phyloP scores from a whole-genome alignment of 2,113 vertebrate species.

The Daubentonia madagascariensis region DNA sequence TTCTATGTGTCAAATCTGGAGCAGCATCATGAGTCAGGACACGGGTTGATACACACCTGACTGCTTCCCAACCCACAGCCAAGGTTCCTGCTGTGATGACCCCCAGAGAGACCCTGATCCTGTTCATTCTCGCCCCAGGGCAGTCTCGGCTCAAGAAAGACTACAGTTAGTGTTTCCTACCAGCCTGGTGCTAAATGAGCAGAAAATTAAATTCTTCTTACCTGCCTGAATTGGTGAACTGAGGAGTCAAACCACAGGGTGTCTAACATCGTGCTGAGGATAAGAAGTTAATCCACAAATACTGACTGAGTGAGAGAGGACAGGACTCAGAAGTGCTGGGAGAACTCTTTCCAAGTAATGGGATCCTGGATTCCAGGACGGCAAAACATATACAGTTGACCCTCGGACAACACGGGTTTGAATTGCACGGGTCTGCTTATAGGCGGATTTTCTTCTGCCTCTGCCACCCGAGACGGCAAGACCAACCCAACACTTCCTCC shows the following conservation, averaged over 20 bases:
- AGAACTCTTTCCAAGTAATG: not conserved
- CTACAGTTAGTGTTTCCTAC: not conserved
- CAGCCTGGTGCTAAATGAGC: not conserved
- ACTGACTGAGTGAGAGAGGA: not conserved
- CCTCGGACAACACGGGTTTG: not conserved
- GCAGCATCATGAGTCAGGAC: not conserved
- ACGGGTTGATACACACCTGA: rapidly evolving
- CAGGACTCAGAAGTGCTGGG: not conserved
- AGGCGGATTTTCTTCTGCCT: not conserved
- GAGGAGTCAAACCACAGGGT: not conserved
- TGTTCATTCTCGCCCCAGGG: not conserved
- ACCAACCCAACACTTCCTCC: not conserved
- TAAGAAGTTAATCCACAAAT: not conserved
- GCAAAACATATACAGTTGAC: not conserved
- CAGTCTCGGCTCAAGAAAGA: not conserved
- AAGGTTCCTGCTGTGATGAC: not conserved
- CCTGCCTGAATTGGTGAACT: not conserved
- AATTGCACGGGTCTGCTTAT: not conserved
- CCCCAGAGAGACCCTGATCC: not conserved
- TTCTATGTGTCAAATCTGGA: not conserved
- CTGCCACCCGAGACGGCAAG: not conserved
- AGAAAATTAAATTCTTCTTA: not conserved
- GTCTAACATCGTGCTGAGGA: not conserved
- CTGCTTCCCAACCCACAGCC: not conserved
- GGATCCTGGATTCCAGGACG: not conserved